Percentiles rank a stretch among this genome's conserved stretches.
phyloP scores from a whole-genome alignment of 1,140 invertebrate species.

The Trypoxylus dichotomus region DNA sequence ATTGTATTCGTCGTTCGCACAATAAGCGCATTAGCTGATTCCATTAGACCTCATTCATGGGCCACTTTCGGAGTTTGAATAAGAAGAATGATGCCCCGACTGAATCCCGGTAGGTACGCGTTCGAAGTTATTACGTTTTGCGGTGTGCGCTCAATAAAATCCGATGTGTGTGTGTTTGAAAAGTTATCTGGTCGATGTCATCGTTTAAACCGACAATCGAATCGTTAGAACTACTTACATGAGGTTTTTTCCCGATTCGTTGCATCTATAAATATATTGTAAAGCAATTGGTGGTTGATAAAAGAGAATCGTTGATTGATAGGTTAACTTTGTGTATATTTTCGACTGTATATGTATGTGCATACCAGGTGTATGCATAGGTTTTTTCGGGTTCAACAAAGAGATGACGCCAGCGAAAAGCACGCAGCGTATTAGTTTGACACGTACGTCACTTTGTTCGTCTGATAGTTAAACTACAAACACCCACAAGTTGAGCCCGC shows the following conservation, averaged over 20 bases:
- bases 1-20: constrained; percentile 29
- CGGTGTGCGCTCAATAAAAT: constrained; percentile 9
- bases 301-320: background rate
- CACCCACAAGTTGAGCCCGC: too few relatives aligned
- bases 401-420: too few relatives aligned
- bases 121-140: constrained; percentile 8
- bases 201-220: constrained; percentile 10
- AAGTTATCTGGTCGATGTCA: background rate
- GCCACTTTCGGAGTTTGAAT: background rate
- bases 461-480: too few relatives aligned
- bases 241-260: background rate
- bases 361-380: too few relatives aligned
- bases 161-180: background rate
- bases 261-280: background rate
- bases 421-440: too few relatives aligned
- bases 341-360: too few relatives aligned
- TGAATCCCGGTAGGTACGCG: background rate
- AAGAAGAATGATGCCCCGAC: background rate
- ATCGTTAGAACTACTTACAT: background rate
- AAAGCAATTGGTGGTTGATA: background rate
- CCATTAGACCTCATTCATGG: constrained; percentile 27
- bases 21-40: constrained; percentile 32
- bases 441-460: too few relatives aligned
- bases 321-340: too few relatives aligned
- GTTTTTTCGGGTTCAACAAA: too few relatives aligned